A percentile compares a stretch with the other conserved stretches of the same genome.
phyloP scores from a whole-genome alignment of 1,140 invertebrate genomes.

The Nephila pilipes region DNA sequence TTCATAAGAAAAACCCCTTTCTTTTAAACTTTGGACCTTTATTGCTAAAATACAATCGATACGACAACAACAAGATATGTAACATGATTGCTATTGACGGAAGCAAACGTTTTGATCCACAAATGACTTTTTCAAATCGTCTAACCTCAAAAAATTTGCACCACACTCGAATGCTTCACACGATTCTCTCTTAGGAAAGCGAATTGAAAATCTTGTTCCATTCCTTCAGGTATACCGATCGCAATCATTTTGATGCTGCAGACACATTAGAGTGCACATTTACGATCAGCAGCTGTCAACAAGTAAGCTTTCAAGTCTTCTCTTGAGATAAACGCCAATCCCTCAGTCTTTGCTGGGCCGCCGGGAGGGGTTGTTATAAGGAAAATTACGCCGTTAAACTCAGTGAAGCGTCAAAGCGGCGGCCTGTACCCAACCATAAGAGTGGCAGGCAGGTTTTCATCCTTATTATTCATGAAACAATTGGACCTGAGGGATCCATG shows the following conservation, averaged over 20 bases:
- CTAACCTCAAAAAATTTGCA: background rate
- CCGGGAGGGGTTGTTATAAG: conserved; percentile 70
- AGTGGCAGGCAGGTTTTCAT: conserved; percentile 63
- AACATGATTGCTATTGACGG: background rate
- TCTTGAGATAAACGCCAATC: conserved; percentile 74
- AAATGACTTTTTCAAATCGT: background rate
- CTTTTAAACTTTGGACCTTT: background rate
- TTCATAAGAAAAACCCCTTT: background rate
- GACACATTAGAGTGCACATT: conserved; percentile 70
- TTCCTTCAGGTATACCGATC: conserved; percentile 46
- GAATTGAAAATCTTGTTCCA: conserved; percentile 69
- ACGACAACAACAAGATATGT: background rate
- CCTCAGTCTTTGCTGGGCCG: conserved; percentile 52
- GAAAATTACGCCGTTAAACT: conserved; percentile 73
- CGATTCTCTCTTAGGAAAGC: background rate
- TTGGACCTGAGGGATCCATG: conserved; percentile 40
- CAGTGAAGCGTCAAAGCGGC: conserved; percentile 67
- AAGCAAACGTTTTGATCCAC: background rate
- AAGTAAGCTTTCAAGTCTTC: conserved; percentile 74
- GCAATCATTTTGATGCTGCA: conserved; percentile 68
- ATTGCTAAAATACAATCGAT: background rate
- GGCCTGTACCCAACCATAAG: conserved; percentile 63
- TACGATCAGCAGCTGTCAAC: conserved; percentile 73
- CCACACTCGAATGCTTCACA: background rate
- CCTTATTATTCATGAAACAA: conserved; percentile 73